These are phyloP conservation scores for Atta texana DNA, from an alignment of 1,140 invertebrate genomes.

Conservation along the genomic window DNA sequence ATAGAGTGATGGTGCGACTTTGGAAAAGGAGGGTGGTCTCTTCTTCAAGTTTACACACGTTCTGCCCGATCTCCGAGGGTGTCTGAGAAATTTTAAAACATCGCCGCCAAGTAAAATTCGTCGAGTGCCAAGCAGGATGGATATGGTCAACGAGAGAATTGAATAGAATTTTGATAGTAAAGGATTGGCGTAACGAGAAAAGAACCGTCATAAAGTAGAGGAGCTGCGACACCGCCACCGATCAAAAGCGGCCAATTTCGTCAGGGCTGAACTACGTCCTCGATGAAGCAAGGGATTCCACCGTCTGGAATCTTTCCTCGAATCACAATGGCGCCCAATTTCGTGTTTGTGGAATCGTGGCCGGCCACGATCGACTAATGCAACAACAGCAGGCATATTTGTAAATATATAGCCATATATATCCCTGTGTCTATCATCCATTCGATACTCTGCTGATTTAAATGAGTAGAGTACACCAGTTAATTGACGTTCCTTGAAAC, in stretches of 20 bases:
- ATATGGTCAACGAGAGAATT: not conserved
- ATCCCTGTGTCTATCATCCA: not conserved
- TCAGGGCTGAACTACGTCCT: not conserved
- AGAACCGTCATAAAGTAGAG: not conserved
- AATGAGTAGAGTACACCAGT: slow-evolving; percentile 18
- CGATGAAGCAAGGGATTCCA: not conserved
- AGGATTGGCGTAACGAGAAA: not conserved
- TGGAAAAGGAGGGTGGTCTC: not conserved
- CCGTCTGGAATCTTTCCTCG: slow-evolving; percentile 16
- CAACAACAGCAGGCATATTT: slow-evolving; percentile 20
- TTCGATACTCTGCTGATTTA: slow-evolving; percentile 20
- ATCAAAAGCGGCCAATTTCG: slow-evolving; percentile 16
- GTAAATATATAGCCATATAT: slow-evolving; percentile 26
- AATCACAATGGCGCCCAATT: slow-evolving; percentile 69
- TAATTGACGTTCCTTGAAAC: not conserved
- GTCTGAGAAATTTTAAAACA: not conserved
- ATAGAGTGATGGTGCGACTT: slow-evolving; percentile 50
- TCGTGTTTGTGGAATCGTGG: slow-evolving; percentile 47
- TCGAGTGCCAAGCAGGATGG: not conserved
- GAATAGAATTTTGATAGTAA: not conserved
- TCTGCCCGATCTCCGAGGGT: not conserved
- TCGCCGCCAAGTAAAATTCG: not conserved
- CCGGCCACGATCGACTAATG: slow-evolving; percentile 32
- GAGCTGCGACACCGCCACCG: not conserved
- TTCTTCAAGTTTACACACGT: not conserved